Base-by-base conservation (phyloP, 2,797 vertebrate species). In the Selene dorsalis region DNA sequence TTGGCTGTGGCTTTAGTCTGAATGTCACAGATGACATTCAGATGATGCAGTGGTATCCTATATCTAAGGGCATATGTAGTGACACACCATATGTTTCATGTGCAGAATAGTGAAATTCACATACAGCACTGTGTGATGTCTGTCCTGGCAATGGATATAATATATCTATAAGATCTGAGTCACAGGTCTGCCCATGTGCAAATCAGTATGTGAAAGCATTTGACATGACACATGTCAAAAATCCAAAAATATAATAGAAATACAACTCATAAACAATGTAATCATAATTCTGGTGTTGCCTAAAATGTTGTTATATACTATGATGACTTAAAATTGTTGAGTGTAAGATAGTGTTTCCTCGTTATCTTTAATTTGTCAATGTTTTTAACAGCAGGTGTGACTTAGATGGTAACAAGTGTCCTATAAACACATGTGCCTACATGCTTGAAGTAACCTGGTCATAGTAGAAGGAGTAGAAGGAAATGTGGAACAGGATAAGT, bases 401-500 rank as follows among this genome's bases (percentile, higher is more conserved):
- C 30, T 65, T 18, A 26, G 12, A 11, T 6, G 32, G 30, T 5
- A 26, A 18, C 7, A 13, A 53, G 52, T 35, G 18, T 16, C 6
- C 3, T n/a, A 1, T 12, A 38, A 60, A 39, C 13, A 10, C n/a
- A 43, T 65, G 41, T 30, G 47, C 52, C 26, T 56, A 5, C 10
- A 4, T 4, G 50, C 30, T 61, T 38, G 55, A 64, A 78, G 22
- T 79, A 67, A 69, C 41, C 55, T 57, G 67, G 35, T 83, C 61
- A 55, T 32, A 70, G 57, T 67, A 50, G 66, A 63, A 47, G 56
- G 32, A 70, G 57, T 67, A 50, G 66, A 63, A 47, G 56, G 32
- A 78, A 70, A 67, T 72, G 65, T 75, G 52, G 28, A 75, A 67
- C 63, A 66, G 73, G 66, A 73, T 72, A 52, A 64, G 59, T 63